Evolutionary conservation across 2,888 invertebrate genomes (phyloP), one percentile per base, ranked within the genome.

Genomic region (Rhagium mordax): DNA sequence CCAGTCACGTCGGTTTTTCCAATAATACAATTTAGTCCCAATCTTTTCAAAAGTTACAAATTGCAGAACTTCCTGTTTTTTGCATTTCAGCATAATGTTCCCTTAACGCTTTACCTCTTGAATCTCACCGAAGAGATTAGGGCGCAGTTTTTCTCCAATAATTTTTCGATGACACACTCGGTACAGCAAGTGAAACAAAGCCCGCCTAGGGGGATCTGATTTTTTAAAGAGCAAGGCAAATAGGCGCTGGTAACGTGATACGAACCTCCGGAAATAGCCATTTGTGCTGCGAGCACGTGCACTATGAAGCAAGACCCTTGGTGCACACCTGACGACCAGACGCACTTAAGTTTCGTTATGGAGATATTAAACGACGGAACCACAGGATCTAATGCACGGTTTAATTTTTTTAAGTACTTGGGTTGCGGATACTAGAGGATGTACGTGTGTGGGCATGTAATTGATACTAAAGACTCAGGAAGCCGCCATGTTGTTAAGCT

Each of bases 261-360:
- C 72, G 48, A 15, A 71, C 75, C 74, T 75, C 83, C 83, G 84
- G 84, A 84, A 82, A 81, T 80, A 83, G 80, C 78, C 81, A 80
- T 83, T 84, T 83, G 81, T 80, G 74, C 71, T 65, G 71, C 59
- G 74, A 80, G 82, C 82, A 83, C 84, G 83, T 83, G 84, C 81
- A 82, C 72, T 51, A 74, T 66, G 74, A 20, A 64, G 70, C 47
- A 69, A 61, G 68, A 71, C 70, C 75, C 73, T 75, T 69, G 70
- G 75, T 73, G 79, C 78, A 81, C 82, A 81, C 82, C 81, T 82
- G 82, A 82, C 74, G 53, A 71, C 21, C 74, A 77, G 75, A 73
- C 77, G 70, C 53, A 55, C 67, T 67, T 57, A 53, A 55, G 53
- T 33, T 65, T 65, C 33, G 65, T 53, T 41, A 57, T 24, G 67